These are phyloP conservation scores for Drosophila macrospina DNA, from an alignment of 2,888 invertebrate species.

Conservation along the genomic window DNA sequence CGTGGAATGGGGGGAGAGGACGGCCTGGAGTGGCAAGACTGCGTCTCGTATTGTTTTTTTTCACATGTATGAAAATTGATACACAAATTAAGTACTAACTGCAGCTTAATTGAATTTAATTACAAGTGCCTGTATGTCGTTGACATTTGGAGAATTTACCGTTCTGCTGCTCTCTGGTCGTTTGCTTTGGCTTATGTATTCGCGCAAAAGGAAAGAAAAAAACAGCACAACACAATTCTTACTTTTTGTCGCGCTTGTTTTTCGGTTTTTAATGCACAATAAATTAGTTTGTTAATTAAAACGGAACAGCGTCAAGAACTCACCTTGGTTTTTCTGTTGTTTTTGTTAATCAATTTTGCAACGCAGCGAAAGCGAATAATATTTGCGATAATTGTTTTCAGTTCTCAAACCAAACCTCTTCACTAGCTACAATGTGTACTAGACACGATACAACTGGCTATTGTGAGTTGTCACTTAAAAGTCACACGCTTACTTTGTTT, in stretches of 20 bases:
- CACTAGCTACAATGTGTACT: slow-evolving; percentile 53
- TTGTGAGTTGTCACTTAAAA: slow-evolving; percentile 54
- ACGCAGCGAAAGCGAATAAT: slow-evolving; percentile 60
- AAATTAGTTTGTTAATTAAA: slow-evolving; percentile 10
- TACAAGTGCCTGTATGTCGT: slow-evolving; percentile 60
- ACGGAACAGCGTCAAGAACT: slow-evolving; percentile 32
- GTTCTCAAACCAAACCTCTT: slow-evolving; percentile 59
- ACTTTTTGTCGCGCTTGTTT: slow-evolving; percentile 38
- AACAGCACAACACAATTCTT: slow-evolving; percentile 45
- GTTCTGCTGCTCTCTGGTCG: slow-evolving; percentile 52
- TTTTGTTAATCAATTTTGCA: slow-evolving; percentile 56
- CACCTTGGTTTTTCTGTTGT: slow-evolving; percentile 56
- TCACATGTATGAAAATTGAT: slow-evolving; percentile 54
- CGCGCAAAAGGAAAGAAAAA: slow-evolving; percentile 40
- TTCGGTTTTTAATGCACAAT: slow-evolving; percentile 28
- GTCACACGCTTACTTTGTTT: slow-evolving; percentile 49
- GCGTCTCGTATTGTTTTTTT: slow-evolving; percentile 26
- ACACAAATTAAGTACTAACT: slow-evolving; percentile 70
- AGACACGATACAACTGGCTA: slow-evolving; percentile 61
- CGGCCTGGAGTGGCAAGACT: slow-evolving; percentile 18
- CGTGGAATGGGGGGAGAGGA: slow-evolving; percentile 22
- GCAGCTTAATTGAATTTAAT: slow-evolving; percentile 82
- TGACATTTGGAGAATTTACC: slow-evolving; percentile 64
- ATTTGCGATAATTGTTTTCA: slow-evolving; percentile 69
- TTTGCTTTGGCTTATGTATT: slow-evolving; percentile 61